Evolutionary conservation across 2,888 invertebrate species (phyloP), one percentile per base, ranked within the genome.

Genomic region (Timema podura): DNA sequence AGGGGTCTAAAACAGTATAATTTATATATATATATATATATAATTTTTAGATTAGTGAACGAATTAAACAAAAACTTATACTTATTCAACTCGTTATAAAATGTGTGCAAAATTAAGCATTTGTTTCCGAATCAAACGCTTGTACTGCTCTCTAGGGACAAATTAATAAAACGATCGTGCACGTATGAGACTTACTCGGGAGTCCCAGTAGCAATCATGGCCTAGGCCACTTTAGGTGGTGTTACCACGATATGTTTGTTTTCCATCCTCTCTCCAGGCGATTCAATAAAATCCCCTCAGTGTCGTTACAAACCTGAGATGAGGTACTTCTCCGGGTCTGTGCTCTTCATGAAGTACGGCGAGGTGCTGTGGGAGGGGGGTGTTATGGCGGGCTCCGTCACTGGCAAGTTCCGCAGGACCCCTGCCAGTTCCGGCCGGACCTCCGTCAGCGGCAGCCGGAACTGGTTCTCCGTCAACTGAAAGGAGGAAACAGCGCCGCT

Each of bases 401-500:
- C 83, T 10, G 88, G 85, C 67, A 86, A 78, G 77, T 86, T 86
- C 73, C 87, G 82, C 75, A 86, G 81, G 72, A 89, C 84, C 15
- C 88, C 90, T 49, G 86, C 87, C 74, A 87, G 88, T 82, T 90
- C 89, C 15, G 89, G 88, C 67, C 88, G 82, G 0, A 91, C 90
- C 65, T 85, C 84, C 61, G 88, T 81, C 73, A 92, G 78, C 0
- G 92, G 92, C 8, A 91, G 79, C 76, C 88, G 88, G 79, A 90
- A 91, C 74, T 88, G 85, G 44, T 88, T 89, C 76, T 86, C 85
- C 10, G 88, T 86, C 66, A 90, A 83, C 91, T 91, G 78, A 48
- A 51, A 65, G 3, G 9, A 15, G 15, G 16, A 16, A 30, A 30
- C 30, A 30, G n/a, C 54, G 54, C 0, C 1, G 7, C 54, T 1